Base-by-base conservation (phyloP, 2,888 invertebrate genomes). In the Aradus depressus region DNA sequence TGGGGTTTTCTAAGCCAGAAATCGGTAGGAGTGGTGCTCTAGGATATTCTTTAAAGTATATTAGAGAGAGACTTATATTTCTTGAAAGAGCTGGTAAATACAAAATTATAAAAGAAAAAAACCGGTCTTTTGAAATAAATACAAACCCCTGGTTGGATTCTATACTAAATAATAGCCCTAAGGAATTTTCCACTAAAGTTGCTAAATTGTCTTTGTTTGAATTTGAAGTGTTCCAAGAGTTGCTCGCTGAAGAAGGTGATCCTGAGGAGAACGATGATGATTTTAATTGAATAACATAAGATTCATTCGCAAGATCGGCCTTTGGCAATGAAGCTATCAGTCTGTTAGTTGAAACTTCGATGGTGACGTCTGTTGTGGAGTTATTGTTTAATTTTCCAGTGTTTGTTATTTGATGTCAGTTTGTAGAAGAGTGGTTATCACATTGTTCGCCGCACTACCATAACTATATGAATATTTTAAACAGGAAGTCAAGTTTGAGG, bases 211-310 rank as follows among this genome's bases (percentile, higher is more conserved):
- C 48, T 3, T 32, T 31, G n/a, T 35, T 52, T 6, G 59, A 59
- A 28, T 58, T 52, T 32, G 52, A 56, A 21, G 55, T 54, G 21
- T 59, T 55, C 18, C 41, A 44, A 51, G 51, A 48, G 25, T 56
- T 61, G 53, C 55, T 59, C 52, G 62, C 62, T 45, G 61, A 62
- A 39, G n/a, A n/a, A n/a, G n/a, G n/a, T n/a, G n/a, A n/a, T n/a
- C n/a, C n/a, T n/a, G n/a, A n/a, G n/a, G n/a, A n/a, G n/a, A n/a
- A n/a, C n/a, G n/a, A n/a, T n/a, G n/a, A n/a, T n/a, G n/a, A n/a
- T n/a, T n/a, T n/a, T n/a, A n/a, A n/a, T n/a, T n/a, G n/a, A n/a
- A n/a, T n/a, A n/a, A n/a, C n/a, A n/a, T n/a, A n/a, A n/a, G n/a
- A n/a, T n/a, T n/a, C n/a, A n/a, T n/a, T n/a, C n/a, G n/a, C n/a